Base-by-base conservation (phyloP, 2,888 invertebrate species). In the Polyommatus iphigenia region DNA sequence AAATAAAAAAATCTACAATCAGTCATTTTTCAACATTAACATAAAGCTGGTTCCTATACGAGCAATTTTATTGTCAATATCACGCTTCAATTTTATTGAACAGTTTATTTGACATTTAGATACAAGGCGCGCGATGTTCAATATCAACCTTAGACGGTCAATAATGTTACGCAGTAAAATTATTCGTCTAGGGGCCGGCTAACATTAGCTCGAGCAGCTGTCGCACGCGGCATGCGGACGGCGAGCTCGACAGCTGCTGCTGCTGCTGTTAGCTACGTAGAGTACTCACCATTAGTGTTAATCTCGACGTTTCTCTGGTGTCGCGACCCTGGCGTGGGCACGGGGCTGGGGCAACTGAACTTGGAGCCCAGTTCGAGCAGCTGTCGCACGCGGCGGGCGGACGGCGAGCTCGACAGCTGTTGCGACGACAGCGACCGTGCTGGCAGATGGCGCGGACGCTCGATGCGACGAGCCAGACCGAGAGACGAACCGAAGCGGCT, bases 251-350 rank as follows among this genome's bases (percentile, higher is more conserved):
- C 87, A 97, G 95, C 86, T 96, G 96, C n/a, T 50, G 54, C 54
- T 54, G 54, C 54, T 54, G 1, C 54, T 50, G 50, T 2, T 50
- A 50, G 13, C 50, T 50, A 50, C 50, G 50, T 50, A 0, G 54
- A 54, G 18, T 54, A 54, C 54, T 54, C 54, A 96, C 97, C 98
- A 86, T 97, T 98, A 85, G 98, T 97, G 94, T 98, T 98, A 83
- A 98, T 98, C 90, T 98, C 98, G 83, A 98, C 95, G 89, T 96
- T 97, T 85, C 97, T 95, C 80, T 97, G 96, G 85, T 97, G 95
- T 77, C 97, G 96, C 20, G 97, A 97, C 78, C 97, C 96, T 6
- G 97, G 97, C 79, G 97, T 97, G 0, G 96, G 96, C 75, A 96
- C 96, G 0, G 96, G 96, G 86, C 96, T 96, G 41, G 96, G 95